Percentiles rank a stretch among this genome's conserved stretches.
Conservation (phyloP, 1,140 invertebrate species). For the Probaryconus sp. region DNA sequence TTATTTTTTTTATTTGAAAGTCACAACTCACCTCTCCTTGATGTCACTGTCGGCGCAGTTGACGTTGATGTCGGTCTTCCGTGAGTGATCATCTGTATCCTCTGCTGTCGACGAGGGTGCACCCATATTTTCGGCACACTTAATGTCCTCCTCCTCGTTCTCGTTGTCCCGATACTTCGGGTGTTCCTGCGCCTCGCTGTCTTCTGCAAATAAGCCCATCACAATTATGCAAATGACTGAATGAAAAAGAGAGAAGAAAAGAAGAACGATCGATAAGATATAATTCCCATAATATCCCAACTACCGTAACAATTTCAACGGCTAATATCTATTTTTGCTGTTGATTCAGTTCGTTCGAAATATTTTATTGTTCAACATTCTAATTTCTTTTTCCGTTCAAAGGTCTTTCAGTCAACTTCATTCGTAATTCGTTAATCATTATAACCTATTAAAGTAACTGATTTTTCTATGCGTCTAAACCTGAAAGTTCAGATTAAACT, state of each 20-base stretch:
- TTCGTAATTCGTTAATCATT: too few species aligned
- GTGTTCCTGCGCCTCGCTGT: conserved; percentile 38
- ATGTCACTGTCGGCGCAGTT: conserved; percentile 26
- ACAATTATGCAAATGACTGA: conserved; percentile 44
- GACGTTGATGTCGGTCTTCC: conserved; percentile 36
- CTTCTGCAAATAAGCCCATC: conserved; percentile 49
- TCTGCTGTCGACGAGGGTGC: conserved; percentile 23
- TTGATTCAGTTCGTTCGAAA: too few species aligned
- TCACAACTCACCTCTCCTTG: conserved; percentile 33
- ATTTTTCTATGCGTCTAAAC: too few species aligned
- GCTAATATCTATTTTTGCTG: too few species aligned
- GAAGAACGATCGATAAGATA: conserved; percentile 18
- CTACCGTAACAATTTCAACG: conserved; percentile 25
- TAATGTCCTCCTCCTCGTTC: conserved; percentile 34
- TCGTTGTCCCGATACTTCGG: conserved; percentile 42
- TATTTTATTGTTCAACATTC: too few species aligned
- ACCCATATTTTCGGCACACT: conserved; percentile 37
- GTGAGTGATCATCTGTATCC: conserved; percentile 39
- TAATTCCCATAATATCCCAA: conserved; percentile 42
- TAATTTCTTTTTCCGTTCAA: too few species aligned
- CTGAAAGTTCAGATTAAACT: too few species aligned
- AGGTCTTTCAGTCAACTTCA: too few species aligned
- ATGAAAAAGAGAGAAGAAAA: conserved; percentile 10
- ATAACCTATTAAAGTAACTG: too few species aligned
- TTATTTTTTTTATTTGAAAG: too few species aligned